Base-by-base conservation (phyloP, 2,888 invertebrate species). In the Orgyia antiqua region DNA sequence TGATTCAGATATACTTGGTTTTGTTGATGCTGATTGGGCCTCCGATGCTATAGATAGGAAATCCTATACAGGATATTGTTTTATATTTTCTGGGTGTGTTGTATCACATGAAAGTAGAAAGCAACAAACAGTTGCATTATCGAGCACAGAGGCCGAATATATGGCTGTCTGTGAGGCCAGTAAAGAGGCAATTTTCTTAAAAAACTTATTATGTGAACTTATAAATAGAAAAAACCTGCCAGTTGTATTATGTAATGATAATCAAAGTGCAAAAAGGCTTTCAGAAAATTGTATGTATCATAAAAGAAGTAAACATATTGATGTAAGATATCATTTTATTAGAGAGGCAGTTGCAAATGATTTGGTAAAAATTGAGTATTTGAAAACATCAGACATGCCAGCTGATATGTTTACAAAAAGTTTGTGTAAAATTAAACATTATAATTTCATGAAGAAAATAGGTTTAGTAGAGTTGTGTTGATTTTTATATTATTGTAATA, bases 201-300 rank as follows among this genome's bases (percentile, higher is more conserved):
- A 8, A 12, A 27, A 20, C 8, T 7, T 27, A 2, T 2, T 19
- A 7, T 17, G 1, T 10, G 23, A 29, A 23, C 1, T 28, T 9
- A 10, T 15, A 1, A 9, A 9, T 1, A 15, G 10, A 10, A 1
- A 12, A 4, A 24, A 15, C 8, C 1, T 15, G 5, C 5, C 2
- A 6, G 5, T 15, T 17, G 1, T 11, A 4, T 2, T 29, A 2
- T 24, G n/a, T 24, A 29, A 10, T 15, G 23, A 29, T 8, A 29
- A n/a, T 4, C 23, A 29, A 17, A 29, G 29, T 29, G 29, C 29
- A 17, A 1, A n/a, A n/a, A 28, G n/a, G 9, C 11, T 27, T 3
- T 18, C 10, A 10, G 1, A 11, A 11, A 27, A 18, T 18, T 10
- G 10, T 21, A 10, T 26, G 6, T 13, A 13, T 17, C 10, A 13